Conservation (phyloP, 2,797 vertebrate genomes). For the Neosalanx taihuensis region DNA sequence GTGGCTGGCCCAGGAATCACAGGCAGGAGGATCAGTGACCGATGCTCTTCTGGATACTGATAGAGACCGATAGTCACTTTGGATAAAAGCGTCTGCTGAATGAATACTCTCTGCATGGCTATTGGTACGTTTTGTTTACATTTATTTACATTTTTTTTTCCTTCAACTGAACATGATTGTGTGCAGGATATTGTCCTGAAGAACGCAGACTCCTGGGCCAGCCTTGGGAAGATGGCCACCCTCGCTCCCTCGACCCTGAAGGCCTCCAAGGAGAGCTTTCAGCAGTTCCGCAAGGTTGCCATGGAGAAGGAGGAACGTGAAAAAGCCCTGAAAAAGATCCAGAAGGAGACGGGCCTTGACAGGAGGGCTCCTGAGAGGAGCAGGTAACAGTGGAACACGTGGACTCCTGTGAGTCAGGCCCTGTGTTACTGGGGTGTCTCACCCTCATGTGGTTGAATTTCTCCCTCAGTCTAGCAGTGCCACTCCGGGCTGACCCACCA, state of each 20-base stretch:
- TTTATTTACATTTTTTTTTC: too few relatives aligned
- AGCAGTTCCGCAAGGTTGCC: slow-evolving; percentile 82
- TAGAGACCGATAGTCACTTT: too few relatives aligned
- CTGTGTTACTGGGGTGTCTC: neutral
- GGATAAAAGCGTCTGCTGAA: too few relatives aligned
- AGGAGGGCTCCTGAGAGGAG: slow-evolving; percentile 55
- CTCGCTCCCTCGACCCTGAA: slow-evolving; percentile 68
- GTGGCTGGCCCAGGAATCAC: neutral
- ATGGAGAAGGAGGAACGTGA: slow-evolving; percentile 80
- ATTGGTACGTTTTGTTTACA: too few relatives aligned
- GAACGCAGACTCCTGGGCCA: slow-evolving; percentile 83
- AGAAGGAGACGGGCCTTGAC: slow-evolving; percentile 34
- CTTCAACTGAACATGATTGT: neutral
- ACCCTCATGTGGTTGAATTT: neutral
- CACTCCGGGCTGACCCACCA: slow-evolving; percentile 26
- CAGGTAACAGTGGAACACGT: slow-evolving; percentile 61
- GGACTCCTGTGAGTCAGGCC: neutral
- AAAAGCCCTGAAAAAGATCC: slow-evolving; percentile 68
- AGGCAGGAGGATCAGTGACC: neutral
- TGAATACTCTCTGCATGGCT: too few relatives aligned
- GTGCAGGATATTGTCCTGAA: slow-evolving; percentile 80
- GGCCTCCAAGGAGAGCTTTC: slow-evolving; percentile 84
- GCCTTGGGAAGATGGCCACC: slow-evolving; percentile 71
- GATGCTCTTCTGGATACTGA: neutral
- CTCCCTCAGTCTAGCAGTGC: neutral